Conservation (phyloP, 1,140 invertebrate species). For the Drosophila malerkotliana region DNA sequence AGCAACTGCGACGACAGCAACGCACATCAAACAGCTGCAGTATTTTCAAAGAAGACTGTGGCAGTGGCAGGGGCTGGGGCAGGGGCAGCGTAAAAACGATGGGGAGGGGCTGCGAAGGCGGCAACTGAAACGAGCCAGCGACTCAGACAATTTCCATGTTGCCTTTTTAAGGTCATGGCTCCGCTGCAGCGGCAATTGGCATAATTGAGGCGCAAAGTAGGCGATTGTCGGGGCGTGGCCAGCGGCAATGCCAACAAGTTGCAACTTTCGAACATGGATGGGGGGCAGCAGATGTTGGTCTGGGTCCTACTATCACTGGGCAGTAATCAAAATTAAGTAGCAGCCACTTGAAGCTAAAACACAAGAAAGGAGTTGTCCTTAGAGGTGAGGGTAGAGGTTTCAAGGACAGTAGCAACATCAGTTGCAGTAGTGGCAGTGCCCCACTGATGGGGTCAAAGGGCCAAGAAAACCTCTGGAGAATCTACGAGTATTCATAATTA, state of each 20-base stretch:
- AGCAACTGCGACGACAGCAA: slow-evolving; percentile 38
- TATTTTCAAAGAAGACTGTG: slow-evolving; percentile 21
- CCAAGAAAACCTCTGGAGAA: slow-evolving; percentile 22
- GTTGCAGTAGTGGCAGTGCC: slow-evolving; percentile 1
- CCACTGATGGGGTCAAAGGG: slow-evolving; percentile 10
- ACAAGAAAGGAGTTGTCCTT: not conserved
- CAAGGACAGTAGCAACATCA: slow-evolving; percentile 15
- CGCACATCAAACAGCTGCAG: slow-evolving; percentile 69
- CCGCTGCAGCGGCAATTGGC: slow-evolving; percentile 67
- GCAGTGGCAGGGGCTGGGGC: slow-evolving; percentile 6
- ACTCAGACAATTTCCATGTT: slow-evolving; percentile 77
- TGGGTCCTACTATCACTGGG: slow-evolving; percentile 12
- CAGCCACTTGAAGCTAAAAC: slow-evolving; percentile 4
- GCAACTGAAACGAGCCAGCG: slow-evolving; percentile 26
- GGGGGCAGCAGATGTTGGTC: slow-evolving; percentile 17
- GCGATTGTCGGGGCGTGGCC: slow-evolving; percentile 58
- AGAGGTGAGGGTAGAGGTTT: not conserved
- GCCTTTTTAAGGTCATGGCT: slow-evolving; percentile 81
- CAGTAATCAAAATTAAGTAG: slow-evolving; percentile 29
- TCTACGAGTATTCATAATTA: slow-evolving; percentile 37
- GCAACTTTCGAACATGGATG: slow-evolving; percentile 15
- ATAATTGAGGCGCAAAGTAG: slow-evolving; percentile 78
- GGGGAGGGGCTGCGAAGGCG: slow-evolving; percentile 34
- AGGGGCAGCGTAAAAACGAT: not conserved
- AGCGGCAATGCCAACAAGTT: slow-evolving; percentile 58